Evolutionary conservation across 1,140 invertebrate species (phyloP), one percentile per base, ranked within the genome.

Genomic region (Protaetia brevitarsis): DNA sequence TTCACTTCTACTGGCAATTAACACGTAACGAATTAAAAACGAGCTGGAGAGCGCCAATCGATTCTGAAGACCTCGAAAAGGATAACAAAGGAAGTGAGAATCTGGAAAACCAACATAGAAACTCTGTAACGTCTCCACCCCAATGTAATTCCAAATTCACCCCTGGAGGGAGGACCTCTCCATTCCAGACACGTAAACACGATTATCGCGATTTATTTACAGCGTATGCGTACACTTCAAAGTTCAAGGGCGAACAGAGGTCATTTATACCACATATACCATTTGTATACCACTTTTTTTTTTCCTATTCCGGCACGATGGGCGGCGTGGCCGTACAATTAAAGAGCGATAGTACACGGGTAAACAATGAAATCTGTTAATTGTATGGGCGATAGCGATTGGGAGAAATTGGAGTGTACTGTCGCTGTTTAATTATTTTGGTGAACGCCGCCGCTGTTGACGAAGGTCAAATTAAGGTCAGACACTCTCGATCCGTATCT

Each of bases 341-440:
- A 51, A 51, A 51, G 41, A 23, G 41, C 41, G 41, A 51, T 51
- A 51, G 41, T 51, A 51, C 41, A 51, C 41, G 41, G 41, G 41
- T 51, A 51, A 51, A 51, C 41, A 51, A 51, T 51, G 41, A 51
- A 51, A 51, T 51, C 41, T 51, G 41, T 51, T 51, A 51, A 51
- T 51, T 51, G 41, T 51, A 51, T 51, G 26, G 41, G 26, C 41
- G 41, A 51, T 51, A 51, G 41, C 41, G 41, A 51, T 51, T 23
- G 41, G n/a, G 41, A 51, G 41, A 51, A 51, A 51, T 51, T 51
- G 41, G 41, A 51, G 41, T 51, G 41, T 23, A 10, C 41, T 51
- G 41, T 51, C 41, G 41, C n/a, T 51, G 41, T 51, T 51, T 51
- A 51, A 51, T 51, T 51, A 51, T 51, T 51, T 51, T 51, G 26